These are phyloP conservation scores for Drosophila pseudotakahashii DNA, from an alignment of 2,888 invertebrate genomes.

Conservation along the genomic window DNA sequence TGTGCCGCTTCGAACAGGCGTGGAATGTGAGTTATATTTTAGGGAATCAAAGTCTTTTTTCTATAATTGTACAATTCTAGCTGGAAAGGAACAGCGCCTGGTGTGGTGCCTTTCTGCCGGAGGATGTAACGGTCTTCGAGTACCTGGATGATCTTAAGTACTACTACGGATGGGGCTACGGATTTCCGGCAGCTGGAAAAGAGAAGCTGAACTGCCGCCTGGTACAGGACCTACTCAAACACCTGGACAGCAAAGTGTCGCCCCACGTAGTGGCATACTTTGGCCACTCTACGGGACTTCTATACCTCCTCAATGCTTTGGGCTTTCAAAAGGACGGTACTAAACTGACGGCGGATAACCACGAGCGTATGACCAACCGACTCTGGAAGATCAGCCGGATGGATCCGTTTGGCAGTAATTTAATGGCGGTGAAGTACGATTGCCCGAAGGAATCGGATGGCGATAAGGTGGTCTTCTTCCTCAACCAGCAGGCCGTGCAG, in stretches of 20 bases:
- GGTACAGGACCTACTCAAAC: conserved; percentile 89
- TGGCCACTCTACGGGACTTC: conserved; percentile 87
- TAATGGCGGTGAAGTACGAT: conserved; percentile 91
- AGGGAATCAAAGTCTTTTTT: too few relatives aligned
- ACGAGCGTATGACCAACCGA: conserved; percentile 85
- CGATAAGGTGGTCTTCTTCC: conserved; percentile 88
- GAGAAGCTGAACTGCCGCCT: conserved; percentile 89
- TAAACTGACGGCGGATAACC: conserved; percentile 88
- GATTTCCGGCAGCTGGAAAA: conserved; percentile 85
- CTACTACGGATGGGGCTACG: conserved; percentile 91
- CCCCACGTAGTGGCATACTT: conserved; percentile 89
- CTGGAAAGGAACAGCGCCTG: conserved; percentile 88
- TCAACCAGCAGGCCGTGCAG: conserved; percentile 89
- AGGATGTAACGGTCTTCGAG: conserved; percentile 90
- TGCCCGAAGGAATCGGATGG: conserved; percentile 82
- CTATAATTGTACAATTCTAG: conserved; percentile 54
- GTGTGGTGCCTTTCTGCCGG: conserved; percentile 90
- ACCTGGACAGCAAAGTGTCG: conserved; percentile 86
- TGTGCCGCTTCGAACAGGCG: conserved; percentile 92
- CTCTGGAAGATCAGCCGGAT: conserved; percentile 89
- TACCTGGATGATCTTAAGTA: conserved; percentile 91
- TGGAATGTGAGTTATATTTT: conserved; percentile 84
- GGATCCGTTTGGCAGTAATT: conserved; percentile 89
- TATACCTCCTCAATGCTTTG: conserved; percentile 87
- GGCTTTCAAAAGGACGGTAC: conserved; percentile 87